These are phyloP conservation scores for Synergus gifuensis DNA, from an alignment of 2,888 invertebrate genomes.

Conservation along the genomic window DNA sequence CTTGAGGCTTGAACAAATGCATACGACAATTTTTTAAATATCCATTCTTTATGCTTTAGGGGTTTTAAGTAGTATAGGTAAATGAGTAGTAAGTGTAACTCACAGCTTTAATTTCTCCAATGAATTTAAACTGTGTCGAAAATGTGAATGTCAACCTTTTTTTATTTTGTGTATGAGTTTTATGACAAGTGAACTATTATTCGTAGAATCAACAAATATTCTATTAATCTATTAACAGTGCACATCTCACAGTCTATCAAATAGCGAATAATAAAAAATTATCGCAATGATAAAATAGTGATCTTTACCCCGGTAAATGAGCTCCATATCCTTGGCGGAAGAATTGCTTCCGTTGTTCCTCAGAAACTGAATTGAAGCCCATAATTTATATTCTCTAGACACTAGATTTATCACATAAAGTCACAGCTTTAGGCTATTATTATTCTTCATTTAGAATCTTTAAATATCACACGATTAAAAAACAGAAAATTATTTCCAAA, in stretches of 20 bases:
- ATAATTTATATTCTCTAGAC: conserved; percentile 62
- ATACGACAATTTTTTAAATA: not conserved
- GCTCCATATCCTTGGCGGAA: conserved; percentile 81
- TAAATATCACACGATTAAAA: not conserved
- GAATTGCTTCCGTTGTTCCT: conserved; percentile 82
- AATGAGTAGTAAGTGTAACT: not conserved
- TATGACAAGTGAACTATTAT: too few species aligned
- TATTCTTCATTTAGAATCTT: not conserved
- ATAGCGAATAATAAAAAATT: conserved; percentile 36
- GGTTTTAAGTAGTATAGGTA: not conserved
- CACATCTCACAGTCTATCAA: conserved; percentile 9
- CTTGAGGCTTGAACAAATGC: too few species aligned
- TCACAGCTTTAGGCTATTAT: conserved; percentile 5
- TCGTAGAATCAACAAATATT: too few species aligned
- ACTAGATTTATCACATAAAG: conserved; percentile 3
- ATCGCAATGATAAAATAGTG: conserved; percentile 1
- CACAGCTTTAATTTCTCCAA: too few species aligned
- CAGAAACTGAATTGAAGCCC: conserved; percentile 83
- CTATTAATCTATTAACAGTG: too few species aligned
- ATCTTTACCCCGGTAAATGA: conserved; percentile 82
- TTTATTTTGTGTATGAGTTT: too few species aligned
- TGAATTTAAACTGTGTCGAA: too few species aligned
- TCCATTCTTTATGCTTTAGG: not conserved
- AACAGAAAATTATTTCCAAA: not conserved
- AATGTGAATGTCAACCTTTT: too few species aligned